These are phyloP conservation scores for Adrianichthys oophorus DNA, from an alignment of 2,797 vertebrate genomes.

Conservation along the genomic window DNA sequence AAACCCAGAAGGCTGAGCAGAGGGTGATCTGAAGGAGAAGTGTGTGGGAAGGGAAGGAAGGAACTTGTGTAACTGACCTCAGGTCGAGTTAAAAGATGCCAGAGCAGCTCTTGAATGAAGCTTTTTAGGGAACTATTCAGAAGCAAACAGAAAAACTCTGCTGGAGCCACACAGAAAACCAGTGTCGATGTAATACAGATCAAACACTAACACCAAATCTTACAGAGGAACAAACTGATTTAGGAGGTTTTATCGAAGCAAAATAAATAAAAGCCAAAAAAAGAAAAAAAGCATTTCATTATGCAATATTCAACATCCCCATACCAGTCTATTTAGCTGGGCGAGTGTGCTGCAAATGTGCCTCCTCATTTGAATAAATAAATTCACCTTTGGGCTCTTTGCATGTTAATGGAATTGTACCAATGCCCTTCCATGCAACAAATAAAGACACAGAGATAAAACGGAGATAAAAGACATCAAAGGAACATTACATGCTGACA, in stretches of 20 bases:
- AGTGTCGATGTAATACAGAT: constrained; percentile 7
- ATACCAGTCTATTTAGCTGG: constrained; percentile 26
- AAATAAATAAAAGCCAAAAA: constrained; percentile 3
- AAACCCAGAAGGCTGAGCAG: constrained; percentile 1
- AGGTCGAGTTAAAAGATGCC: constrained; percentile 11
- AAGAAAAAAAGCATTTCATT: constrained; percentile 2
- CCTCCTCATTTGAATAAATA: constrained; percentile 72
- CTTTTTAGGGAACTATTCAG: constrained; percentile 3
- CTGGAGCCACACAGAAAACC: background rate
- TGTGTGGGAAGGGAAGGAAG: constrained; percentile 14
- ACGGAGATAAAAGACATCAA: constrained; percentile 50
- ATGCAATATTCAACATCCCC: constrained; percentile 24
- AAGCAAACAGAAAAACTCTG: background rate
- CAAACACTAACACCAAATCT: background rate
- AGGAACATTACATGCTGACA: constrained; percentile 48
- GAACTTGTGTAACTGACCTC: constrained; percentile 19
- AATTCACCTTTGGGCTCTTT: constrained; percentile 79
- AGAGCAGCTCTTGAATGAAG: constrained; percentile 3
- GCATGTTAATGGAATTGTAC: constrained; percentile 76
- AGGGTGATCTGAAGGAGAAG: constrained; percentile 3
- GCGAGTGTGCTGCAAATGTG: constrained; percentile 13
- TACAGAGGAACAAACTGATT: constrained; percentile 2
- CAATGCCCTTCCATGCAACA: constrained; percentile 67
- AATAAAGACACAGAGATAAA: constrained; percentile 49
- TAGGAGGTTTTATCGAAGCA: background rate